These are phyloP conservation scores for Sarcophaga variegata DNA, from an alignment of 2,888 invertebrate species.

Conservation along the genomic window DNA sequence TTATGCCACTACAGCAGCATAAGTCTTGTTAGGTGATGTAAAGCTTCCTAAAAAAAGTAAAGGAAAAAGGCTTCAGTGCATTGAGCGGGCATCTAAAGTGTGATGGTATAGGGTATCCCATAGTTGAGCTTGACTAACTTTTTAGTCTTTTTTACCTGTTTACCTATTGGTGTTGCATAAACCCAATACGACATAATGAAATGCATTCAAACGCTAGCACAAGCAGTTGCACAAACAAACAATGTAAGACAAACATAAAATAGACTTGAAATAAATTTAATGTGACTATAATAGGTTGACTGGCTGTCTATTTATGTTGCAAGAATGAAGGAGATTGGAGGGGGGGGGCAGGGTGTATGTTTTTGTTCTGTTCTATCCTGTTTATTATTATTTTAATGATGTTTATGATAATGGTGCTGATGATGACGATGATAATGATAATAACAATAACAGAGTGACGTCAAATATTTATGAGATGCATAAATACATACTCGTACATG, in stretches of 20 bases:
- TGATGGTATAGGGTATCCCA: too few relatives aligned
- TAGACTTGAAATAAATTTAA: slow-evolving; percentile 26
- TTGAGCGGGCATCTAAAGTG: too few relatives aligned
- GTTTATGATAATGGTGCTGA: slow-evolving; percentile 7
- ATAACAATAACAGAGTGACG: slow-evolving; percentile 17
- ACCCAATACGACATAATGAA: neutral
- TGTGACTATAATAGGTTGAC: neutral
- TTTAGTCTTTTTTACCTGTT: neutral
- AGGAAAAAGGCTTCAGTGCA: too few relatives aligned
- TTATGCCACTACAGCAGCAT: too few relatives aligned
- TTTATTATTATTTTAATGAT: slow-evolving; percentile 31
- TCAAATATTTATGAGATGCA: slow-evolving; percentile 40
- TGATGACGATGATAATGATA: slow-evolving; percentile 21
- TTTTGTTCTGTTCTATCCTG: neutral
- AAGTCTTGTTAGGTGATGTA: too few relatives aligned
- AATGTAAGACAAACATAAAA: neutral
- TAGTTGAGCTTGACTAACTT: too few relatives aligned
- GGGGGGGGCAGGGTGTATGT: too few relatives aligned
- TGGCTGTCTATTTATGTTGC: neutral
- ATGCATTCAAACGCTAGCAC: neutral
- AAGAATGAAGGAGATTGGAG: neutral
- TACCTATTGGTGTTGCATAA: neutral
- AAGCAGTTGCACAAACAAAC: neutral
- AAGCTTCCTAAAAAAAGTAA: too few relatives aligned
- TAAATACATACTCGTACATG: neutral